phyloP scores from a whole-genome alignment of 2,113 vertebrate species.

The Tor tambroides region DNA sequence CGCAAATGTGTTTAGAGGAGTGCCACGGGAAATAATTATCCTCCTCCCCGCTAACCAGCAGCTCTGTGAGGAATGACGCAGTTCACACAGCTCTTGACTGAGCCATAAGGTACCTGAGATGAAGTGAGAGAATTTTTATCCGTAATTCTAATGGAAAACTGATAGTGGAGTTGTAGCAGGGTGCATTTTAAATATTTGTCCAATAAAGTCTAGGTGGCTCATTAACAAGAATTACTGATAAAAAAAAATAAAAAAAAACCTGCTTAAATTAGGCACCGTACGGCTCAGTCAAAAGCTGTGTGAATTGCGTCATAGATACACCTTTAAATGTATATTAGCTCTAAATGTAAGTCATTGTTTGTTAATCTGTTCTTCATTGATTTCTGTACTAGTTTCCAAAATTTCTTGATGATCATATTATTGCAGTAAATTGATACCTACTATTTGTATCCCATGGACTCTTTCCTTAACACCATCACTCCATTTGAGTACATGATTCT shows the following conservation, averaged over 20 bases:
- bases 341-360: neutral
- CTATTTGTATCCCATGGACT: neutral
- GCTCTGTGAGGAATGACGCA: slow-evolving; percentile 22
- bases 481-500: slow-evolving; percentile 99
- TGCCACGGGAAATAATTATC: slow-evolving; percentile 30
- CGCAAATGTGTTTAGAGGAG: slow-evolving; percentile 25
- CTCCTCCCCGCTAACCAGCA: slow-evolving; percentile 14
- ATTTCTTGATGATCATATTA: neutral
- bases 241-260: no score
- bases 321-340: no score
- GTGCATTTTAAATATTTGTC: neutral
- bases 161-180: neutral
- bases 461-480: slow-evolving; percentile 84
- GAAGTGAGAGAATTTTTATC: neutral
- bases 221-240: no score
- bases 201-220: neutral
- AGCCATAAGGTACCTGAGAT: neutral
- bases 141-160: neutral
- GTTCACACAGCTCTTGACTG: slow-evolving; percentile 7
- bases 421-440: neutral
- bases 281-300: no score
- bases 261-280: no score
- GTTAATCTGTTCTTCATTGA: slow-evolving; percentile 1
- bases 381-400: neutral
- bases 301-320: neutral